Evolutionary conservation across 2,888 invertebrate genomes (phyloP).

Genomic region (Junonia oenone): DNA sequence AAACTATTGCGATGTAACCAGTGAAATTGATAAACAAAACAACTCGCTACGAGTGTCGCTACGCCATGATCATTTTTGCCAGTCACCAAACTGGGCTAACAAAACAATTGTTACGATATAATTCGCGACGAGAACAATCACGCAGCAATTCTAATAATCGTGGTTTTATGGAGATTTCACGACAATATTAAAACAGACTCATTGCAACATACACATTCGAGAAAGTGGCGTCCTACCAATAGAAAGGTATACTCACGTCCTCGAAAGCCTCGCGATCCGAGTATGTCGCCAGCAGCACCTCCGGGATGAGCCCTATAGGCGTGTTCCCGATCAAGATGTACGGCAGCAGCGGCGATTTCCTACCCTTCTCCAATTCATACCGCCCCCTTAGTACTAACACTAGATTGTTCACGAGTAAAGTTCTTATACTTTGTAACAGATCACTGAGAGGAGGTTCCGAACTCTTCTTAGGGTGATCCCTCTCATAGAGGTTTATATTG

Average conservation of each 20-base stretch:
- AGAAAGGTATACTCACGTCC: constrained; percentile 48
- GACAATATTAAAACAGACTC: no score
- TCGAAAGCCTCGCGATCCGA: constrained; percentile 80
- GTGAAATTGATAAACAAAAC: no score
- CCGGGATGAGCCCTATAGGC: constrained; percentile 86
- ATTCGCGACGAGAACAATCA: no score
- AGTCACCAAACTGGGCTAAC: no score
- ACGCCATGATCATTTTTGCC: no score
- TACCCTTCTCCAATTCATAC: constrained; percentile 72
- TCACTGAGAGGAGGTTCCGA: constrained; percentile 86
- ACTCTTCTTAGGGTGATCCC: constrained; percentile 87
- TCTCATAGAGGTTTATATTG: constrained; percentile 85
- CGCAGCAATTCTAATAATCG: no score
- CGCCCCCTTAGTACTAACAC: constrained; percentile 79
- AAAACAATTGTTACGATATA: no score
- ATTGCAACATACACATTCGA: no score
- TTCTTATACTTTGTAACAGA: constrained; percentile 79
- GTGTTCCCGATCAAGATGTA: constrained; percentile 85
- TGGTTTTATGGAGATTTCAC: no score
- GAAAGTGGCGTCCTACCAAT: no score
- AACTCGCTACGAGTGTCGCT: no score
- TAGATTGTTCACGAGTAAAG: constrained; percentile 77
- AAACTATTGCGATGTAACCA: no score
- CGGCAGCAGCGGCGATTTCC: constrained; percentile 82
- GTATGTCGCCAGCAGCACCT: constrained; percentile 82